phyloP scores from a whole-genome alignment of 2,888 invertebrate genomes.

The Malthinus seriepunctatus region DNA sequence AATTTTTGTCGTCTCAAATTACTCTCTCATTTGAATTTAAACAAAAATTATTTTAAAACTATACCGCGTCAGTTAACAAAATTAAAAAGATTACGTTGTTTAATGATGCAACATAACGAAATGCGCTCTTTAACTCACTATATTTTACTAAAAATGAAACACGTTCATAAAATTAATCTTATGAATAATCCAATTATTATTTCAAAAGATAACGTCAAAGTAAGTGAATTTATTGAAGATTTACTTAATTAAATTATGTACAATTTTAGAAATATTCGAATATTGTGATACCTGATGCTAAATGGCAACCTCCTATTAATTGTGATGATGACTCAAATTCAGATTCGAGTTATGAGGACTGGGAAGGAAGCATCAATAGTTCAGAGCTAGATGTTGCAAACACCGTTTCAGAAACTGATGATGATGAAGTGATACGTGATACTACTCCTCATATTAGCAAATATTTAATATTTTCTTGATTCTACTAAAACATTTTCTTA shows the following conservation, averaged over 20 bases:
- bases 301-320: slow-evolving; percentile 25
- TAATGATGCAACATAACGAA: slow-evolving; percentile 47
- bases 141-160: slow-evolving; percentile 40
- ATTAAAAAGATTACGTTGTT: slow-evolving; percentile 44
- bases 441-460: slow-evolving; percentile 47
- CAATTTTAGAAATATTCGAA: slow-evolving; percentile 35
- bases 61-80: slow-evolving; percentile 56
- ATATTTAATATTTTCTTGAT: slow-evolving; percentile 37
- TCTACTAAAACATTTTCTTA: too few species aligned
- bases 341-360: slow-evolving; percentile 45
- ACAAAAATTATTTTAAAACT: slow-evolving; percentile 58
- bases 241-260: too few species aligned
- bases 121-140: slow-evolving; percentile 42
- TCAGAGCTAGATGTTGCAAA: slow-evolving; percentile 47
- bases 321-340: slow-evolving; percentile 35
- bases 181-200: slow-evolving; percentile 44
- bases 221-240: slow-evolving; percentile 22
- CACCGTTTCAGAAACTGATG: slow-evolving; percentile 45
- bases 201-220: slow-evolving; percentile 35
- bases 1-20: slow-evolving; percentile 58
- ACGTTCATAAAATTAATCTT: slow-evolving; percentile 46
- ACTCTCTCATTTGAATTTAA: slow-evolving; percentile 66
- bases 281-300: slow-evolving; percentile 39
- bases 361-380: slow-evolving; percentile 50
- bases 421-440: slow-evolving; percentile 42